Conservation (phyloP, 2,113 vertebrate species). For the Microtus ochrogaster region DNA sequence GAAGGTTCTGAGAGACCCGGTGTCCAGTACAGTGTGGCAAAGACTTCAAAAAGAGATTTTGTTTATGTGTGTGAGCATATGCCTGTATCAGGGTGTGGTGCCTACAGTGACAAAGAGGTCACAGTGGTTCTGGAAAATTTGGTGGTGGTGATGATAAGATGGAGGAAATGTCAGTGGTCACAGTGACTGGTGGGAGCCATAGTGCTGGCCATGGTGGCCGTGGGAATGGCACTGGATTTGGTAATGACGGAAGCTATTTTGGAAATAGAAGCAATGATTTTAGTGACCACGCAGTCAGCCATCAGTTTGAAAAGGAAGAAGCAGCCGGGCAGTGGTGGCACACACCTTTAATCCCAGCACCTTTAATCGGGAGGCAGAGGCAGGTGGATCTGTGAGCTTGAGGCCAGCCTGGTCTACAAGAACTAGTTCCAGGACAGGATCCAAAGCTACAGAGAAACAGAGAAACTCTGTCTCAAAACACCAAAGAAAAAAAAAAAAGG, state of each 20-base stretch:
- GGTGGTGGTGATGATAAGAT: neutral
- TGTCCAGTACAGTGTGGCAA: neutral
- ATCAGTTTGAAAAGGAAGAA: neutral
- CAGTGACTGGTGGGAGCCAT: neutral
- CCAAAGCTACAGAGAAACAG: no score
- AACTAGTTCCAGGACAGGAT: no score
- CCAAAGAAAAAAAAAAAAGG: no score
- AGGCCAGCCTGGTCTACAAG: no score
- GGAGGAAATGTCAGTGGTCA: neutral
- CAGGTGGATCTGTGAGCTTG: no score
- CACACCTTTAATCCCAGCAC: no score
- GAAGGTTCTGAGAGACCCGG: neutral
- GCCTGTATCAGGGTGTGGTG: neutral
- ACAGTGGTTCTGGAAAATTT: neutral
- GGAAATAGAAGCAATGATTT: neutral
- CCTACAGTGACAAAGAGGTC: neutral
- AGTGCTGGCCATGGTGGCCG: neutral
- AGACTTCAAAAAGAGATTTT: neutral
- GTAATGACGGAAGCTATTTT: neutral
- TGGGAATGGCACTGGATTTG: neutral
- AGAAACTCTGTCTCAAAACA: no score
- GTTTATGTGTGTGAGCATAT: neutral
- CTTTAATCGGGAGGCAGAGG: no score
- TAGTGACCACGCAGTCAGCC: neutral
- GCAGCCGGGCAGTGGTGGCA: no score